Evolutionary conservation across 2,797 vertebrate species (phyloP).

Genomic region (Enteromius radiatus): DNA sequence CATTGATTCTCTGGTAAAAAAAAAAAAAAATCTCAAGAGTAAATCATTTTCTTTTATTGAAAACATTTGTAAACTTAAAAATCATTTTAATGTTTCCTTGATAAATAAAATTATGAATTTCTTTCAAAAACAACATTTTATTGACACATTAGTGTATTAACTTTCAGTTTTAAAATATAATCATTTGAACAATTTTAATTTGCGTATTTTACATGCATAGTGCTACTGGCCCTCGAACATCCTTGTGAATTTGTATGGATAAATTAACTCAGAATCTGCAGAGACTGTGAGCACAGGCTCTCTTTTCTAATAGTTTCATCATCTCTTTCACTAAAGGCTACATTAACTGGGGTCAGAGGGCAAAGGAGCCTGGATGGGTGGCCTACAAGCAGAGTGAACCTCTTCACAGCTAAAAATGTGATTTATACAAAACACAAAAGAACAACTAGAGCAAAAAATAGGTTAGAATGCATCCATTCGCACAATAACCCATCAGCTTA

Average conservation of each 20-base stretch:
- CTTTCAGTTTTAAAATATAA: neutral
- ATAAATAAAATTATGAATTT: neutral
- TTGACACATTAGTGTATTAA: neutral
- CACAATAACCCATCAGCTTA: slow-evolving; percentile 60
- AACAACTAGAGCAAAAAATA: slow-evolving; percentile 53
- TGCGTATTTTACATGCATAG: neutral
- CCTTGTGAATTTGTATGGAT: slow-evolving; percentile 5
- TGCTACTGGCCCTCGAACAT: neutral
- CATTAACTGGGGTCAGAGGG: slow-evolving; percentile 16
- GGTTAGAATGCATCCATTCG: slow-evolving; percentile 61
- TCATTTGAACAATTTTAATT: neutral
- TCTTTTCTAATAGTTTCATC: slow-evolving; percentile 19
- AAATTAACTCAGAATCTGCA: slow-evolving; percentile 1
- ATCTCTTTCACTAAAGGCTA: slow-evolving; percentile 17
- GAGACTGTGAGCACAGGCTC: neutral
- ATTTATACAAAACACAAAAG: slow-evolving; percentile 43
- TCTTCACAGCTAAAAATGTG: slow-evolving; percentile 28
- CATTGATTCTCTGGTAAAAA: neutral
- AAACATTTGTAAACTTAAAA: neutral
- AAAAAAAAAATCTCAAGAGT: neutral
- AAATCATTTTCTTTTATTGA: neutral
- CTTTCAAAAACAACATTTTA: neutral
- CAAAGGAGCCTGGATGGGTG: neutral
- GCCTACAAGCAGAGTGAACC: slow-evolving; percentile 8
- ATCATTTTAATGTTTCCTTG: neutral